Evolutionary conservation across 2,113 vertebrate genomes (phyloP), one percentile per base, ranked within the genome.

Genomic region (Orthochromis indermauri): DNA sequence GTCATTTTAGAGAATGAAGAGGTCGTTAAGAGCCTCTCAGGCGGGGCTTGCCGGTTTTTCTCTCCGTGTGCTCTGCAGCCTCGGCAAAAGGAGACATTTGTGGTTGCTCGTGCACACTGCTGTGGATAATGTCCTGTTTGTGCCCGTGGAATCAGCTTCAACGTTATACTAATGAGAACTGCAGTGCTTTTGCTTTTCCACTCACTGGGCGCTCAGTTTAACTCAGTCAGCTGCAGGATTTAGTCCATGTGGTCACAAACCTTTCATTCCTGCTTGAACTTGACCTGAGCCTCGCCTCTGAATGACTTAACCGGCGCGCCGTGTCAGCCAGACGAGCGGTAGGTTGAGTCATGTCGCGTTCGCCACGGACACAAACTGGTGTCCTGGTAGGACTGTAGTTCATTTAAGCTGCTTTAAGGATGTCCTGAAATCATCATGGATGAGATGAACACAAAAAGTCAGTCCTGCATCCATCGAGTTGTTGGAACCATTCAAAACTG

Each of bases 101-200:
- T 73, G 59, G 84, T 90, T 40, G 83, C 83, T 92, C 86, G 55
- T 88, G 68, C 82, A 79, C 83, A 88, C 86, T 17, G 88, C 83
- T 86, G 84, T 91, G 8, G 40, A 57, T 80, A 14, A 68, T 2
- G 81, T 92, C 82, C 57, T 85, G 49, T 81, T 59, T 47, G 85
- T 91, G 59, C 1, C 53, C n/a, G 68, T 93, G 82, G 49, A 85
- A 31, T 71, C 79, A 53, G 76, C 86, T 89, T 93, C 78, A 80
- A 10, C 37, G 2, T 89, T 10, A 49, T 9, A 33, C 47, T 33
- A 5, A 63, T 6, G 7, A 68, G 66, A 49, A 45, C 31, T 21
- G 8, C 81, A 33, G 80, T 1, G 35, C 54, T 84, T 7, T 81
- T 16, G 31, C 59, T 51, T 31, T 78, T 55, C 24, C 51, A 11